Percentiles rank a stretch among this genome's conserved stretches.
These are phyloP conservation scores for Melinaea marsaeus DNA, from an alignment of 2,888 invertebrate species.

Conservation along the genomic window DNA sequence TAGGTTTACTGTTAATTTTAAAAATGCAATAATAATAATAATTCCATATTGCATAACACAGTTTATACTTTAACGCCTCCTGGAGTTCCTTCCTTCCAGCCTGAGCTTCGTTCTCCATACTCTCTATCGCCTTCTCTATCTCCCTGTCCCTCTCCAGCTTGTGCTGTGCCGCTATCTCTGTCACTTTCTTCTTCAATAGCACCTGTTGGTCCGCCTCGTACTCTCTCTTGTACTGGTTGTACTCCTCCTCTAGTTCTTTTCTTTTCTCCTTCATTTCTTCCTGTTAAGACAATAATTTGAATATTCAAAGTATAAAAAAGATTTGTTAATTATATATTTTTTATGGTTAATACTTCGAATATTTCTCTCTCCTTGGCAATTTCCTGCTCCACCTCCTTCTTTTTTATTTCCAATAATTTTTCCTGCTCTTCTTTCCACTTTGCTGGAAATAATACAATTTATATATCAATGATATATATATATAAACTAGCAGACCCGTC, in stretches of 20 bases:
- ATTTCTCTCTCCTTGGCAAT: constrained; percentile 50
- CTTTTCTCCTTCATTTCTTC: constrained; percentile 75
- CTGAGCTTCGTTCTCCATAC: constrained; percentile 82
- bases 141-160: constrained; percentile 86
- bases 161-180: constrained; percentile 82
- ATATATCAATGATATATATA: not conserved
- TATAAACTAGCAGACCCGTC: too few species aligned
- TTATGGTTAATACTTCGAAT: constrained; percentile 44
- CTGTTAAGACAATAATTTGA: constrained; percentile 35
- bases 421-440: constrained; percentile 64
- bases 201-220: constrained; percentile 80
- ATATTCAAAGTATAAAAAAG: not conserved
- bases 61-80: constrained; percentile 71
- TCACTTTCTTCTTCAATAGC: constrained; percentile 81
- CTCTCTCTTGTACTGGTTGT: constrained; percentile 80
- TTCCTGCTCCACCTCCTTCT: constrained; percentile 49
- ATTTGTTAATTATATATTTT: not conserved
- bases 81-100: constrained; percentile 79
- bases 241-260: constrained; percentile 79
- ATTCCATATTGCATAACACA: not conserved
- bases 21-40: not conserved
- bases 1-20: too few species aligned
- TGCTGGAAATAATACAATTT: constrained; percentile 43
- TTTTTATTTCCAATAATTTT: constrained; percentile 51
- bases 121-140: constrained; percentile 85